Base-by-base conservation (phyloP, 2,888 invertebrate species). In the Caenorhabditis afra region DNA sequence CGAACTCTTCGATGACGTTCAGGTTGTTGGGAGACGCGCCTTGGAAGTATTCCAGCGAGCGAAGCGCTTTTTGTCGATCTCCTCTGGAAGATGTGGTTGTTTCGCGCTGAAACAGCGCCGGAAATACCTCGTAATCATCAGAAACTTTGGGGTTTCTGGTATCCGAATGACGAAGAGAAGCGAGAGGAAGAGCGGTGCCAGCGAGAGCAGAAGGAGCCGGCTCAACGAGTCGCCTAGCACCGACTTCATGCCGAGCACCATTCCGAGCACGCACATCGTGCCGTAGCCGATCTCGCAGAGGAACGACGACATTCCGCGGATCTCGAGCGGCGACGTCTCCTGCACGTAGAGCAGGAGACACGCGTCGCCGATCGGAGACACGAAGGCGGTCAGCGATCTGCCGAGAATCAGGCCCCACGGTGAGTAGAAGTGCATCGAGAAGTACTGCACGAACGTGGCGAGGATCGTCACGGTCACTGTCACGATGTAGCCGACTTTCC, bases 241-340 rank as follows among this genome's bases (percentile, higher is more conserved):
- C n/a, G 75, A 71, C 41, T 77, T 65, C 87, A 87, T 86, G 39
- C 87, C 87, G 10, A 86, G 66, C n/a, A 83, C 83, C 82, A 86
- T 85, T 67, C 87, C 87, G 12, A 87, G 79, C 29, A 86, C 84
- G 50, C 86, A 87, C 84, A 86, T 87, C 47, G 83, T 61, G 41
- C 86, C 85, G 68, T 87, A 86, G n/a, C 87, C 87, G 45, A 87
- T 87, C 67, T 87, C 87, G 57, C 86, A 86, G 16, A 87, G 74
- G 68, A 87, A 87, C 14, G 84, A 84, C 11, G 87, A 81, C 78
- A 81, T 82, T 65, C 87, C 87, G 8, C 87, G 83, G 29, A 85
- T 81, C 41, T 81, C 67, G 5, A 84, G 39, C 1, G 87, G 87
- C 18, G 87, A 84, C 1, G 85, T 85, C 62, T 87, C 87, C 79